Base-by-base conservation (phyloP, 2,797 vertebrate species). In the Onychomys arenicola region DNA sequence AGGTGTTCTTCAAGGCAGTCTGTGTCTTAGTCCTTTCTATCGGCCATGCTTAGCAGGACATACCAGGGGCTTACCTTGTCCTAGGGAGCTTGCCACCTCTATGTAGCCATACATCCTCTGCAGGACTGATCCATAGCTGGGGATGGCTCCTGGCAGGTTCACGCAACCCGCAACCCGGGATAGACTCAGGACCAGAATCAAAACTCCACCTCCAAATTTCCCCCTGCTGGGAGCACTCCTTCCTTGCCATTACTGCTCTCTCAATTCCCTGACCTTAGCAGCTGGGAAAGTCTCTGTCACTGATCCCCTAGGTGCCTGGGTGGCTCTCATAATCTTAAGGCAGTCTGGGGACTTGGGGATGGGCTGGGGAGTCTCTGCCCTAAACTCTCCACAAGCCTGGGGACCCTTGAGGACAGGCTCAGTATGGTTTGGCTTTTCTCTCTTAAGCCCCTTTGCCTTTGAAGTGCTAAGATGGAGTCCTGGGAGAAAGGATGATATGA, bases 91-190 rank as follows among this genome's bases (percentile, higher is more conserved):
- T 16, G 29, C 34, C 19, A 0, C 55, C 34, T 43, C 80, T 21
- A 3, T 19, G 34, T 21, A 23, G 2, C 11, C n/a, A n/a, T n/a
- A n/a, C n/a, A n/a, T n/a, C n/a, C n/a, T n/a, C n/a, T n/a, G n/a
- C n/a, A n/a, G n/a, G n/a, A n/a, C n/a, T n/a, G n/a, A n/a, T n/a
- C n/a, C n/a, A n/a, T n/a, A n/a, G n/a, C n/a, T n/a, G n/a, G n/a
- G n/a, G n/a, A n/a, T n/a, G n/a, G n/a, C n/a, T n/a, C n/a, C n/a
- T n/a, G n/a, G n/a, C n/a, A n/a, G n/a, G 1, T 37, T 52, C 75
- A 32, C 1, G 46, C n/a, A 34, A 0, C 25, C 10, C 1, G 46
- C n/a, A 34, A 0, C 25, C 10, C 80, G 65, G 25, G 61, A 49
- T 29, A 40, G 49, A n/a, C 12, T 14, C 2, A 0, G 5, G 46